Base-by-base conservation (phyloP, 2,113 vertebrate genomes). In the Periophthalmodon schlosseri region DNA sequence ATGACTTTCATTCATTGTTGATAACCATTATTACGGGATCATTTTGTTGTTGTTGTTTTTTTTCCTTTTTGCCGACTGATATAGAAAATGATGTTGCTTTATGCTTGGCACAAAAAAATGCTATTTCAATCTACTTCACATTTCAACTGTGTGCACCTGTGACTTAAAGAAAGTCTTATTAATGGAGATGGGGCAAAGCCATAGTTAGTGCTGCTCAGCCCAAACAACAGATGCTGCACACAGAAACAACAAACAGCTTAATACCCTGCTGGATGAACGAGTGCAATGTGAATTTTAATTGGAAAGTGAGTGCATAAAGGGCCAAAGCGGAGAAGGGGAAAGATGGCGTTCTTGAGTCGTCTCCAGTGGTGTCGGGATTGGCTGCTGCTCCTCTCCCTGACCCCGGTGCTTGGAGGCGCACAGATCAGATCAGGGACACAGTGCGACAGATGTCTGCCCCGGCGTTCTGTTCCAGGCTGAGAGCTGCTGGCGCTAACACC, bases 381-480 rank as follows among this genome's bases (percentile, higher is more conserved):
- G 70, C 50, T 69, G 76, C 71, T 88, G 88, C 85, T 88, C 88
- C 87, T 91, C 86, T 79, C 78, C n/a, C 2, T 91, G 86, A 90
- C 87, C 91, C 84, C 64, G 57, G 77, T 70, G 81, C 86, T 90
- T 81, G 52, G 72, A 90, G 86, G 75, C 76, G 79, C 76, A 78
- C 84, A 79, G 86, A 88, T 90, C 91, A 88, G 86, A 91, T 91
- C 87, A 82, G 86, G 86, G 85, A 91, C 77, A 77, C 73, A 58
- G 89, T 72, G 86, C 76, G 91, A 92, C 91, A 93, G 91, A 92
- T 89, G 89, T 87, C 89, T 84, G 82, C 85, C 84, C 84, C 76
- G 69, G 81, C 73, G 69, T 83, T 89, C 82, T 80, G 87, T 89
- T 92, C 85, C 88, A 89, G 89, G 85, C 89, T 66, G 77, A 88